These are phyloP conservation scores for Scopus umbretta DNA, from an alignment of 2,113 vertebrate genomes.

Conservation along the genomic window DNA sequence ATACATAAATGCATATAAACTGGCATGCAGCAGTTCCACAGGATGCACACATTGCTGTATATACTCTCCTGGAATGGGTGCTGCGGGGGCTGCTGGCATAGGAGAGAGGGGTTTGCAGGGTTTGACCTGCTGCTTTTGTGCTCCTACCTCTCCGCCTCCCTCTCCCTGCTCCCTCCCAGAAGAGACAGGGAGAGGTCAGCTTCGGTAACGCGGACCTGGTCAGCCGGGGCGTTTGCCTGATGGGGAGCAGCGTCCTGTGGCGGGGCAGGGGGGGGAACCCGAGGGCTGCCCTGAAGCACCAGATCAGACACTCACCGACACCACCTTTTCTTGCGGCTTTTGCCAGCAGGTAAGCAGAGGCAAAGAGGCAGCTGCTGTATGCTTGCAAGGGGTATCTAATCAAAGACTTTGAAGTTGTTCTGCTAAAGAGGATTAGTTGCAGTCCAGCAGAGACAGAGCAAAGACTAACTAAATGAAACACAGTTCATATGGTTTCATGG, in stretches of 20 bases:
- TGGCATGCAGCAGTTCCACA: neutral
- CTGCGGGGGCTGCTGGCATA: neutral
- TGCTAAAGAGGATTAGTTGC: constrained; percentile 57
- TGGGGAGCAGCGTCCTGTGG: neutral
- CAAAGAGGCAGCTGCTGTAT: neutral
- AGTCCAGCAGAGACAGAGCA: constrained; percentile 3
- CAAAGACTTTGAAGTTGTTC: constrained; percentile 46
- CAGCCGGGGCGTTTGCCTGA: neutral
- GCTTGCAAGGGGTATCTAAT: neutral
- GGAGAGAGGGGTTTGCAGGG: neutral
- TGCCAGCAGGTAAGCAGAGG: neutral
- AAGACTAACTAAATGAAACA: constrained; percentile 33
- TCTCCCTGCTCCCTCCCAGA: neutral
- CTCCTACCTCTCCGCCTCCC: neutral
- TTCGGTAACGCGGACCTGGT: neutral
- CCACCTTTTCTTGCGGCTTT: neutral
- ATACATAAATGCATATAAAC: neutral
- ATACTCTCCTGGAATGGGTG: fast-evolving
- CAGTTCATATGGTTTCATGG: constrained; percentile 31
- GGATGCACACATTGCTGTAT: neutral
- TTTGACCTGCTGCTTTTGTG: neutral
- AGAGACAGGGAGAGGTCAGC: neutral
- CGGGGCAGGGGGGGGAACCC: neutral
- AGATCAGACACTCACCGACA: neutral
- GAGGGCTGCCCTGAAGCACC: neutral